Conservation (phyloP, 2,888 invertebrate genomes). For the Troglohyphantes excavatus region DNA sequence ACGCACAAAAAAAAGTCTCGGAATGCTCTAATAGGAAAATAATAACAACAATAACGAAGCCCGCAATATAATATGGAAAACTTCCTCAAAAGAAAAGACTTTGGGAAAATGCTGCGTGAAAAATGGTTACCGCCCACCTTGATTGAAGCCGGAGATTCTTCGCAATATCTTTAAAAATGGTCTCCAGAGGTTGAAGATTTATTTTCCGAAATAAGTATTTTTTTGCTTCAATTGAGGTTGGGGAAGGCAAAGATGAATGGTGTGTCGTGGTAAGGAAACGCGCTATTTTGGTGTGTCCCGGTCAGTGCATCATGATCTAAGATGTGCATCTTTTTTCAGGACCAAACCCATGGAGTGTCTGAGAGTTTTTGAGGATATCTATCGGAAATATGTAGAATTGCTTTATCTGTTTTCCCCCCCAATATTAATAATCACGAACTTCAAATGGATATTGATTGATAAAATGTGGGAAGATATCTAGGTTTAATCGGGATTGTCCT, state of each 20-base stretch:
- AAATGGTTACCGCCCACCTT: neutral
- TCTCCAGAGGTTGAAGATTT: neutral
- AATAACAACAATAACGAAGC: neutral
- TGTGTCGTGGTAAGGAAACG: neutral
- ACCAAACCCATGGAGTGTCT: no score
- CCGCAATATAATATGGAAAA: neutral
- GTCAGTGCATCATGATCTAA: no score
- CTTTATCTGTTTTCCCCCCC: no score
- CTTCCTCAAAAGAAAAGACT: neutral
- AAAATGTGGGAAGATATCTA: no score
- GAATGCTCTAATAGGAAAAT: constrained; percentile 5
- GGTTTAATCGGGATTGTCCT: no score
- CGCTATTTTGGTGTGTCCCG: neutral
- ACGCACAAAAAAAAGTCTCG: neutral
- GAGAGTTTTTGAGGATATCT: no score
- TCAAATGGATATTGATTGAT: no score
- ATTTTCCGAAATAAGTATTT: neutral
- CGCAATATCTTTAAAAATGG: neutral
- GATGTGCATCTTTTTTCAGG: no score
- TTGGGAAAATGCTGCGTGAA: neutral
- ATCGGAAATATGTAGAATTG: no score
- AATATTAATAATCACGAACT: no score
- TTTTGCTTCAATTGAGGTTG: neutral
- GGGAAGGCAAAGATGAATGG: neutral
- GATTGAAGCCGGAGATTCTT: neutral